Evolutionary conservation across 2,113 vertebrate species (phyloP).

Genomic region (Pachycephala philippinensis): DNA sequence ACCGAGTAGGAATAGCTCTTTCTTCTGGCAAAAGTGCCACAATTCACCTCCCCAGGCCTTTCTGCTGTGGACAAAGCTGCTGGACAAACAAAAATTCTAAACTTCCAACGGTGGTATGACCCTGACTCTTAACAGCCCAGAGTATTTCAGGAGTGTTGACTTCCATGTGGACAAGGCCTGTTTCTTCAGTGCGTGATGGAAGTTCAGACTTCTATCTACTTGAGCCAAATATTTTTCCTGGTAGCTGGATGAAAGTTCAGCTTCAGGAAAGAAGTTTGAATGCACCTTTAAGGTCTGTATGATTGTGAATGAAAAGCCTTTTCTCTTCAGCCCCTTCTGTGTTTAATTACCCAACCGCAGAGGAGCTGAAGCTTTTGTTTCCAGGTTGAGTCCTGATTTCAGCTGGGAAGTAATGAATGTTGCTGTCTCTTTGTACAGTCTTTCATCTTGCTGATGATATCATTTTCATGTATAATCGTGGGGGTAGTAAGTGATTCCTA

Average conservation of each 20-base stretch:
- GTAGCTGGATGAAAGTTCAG: not conserved
- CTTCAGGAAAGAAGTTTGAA: not conserved
- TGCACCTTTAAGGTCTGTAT: not conserved
- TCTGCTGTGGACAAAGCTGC: not conserved
- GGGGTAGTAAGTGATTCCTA: not conserved
- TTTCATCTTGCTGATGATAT: slow-evolving; percentile 4
- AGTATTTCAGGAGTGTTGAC: not conserved
- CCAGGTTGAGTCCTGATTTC: slow-evolving; percentile 8
- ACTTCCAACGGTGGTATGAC: not conserved
- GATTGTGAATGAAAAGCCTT: not conserved
- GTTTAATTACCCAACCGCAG: not conserved
- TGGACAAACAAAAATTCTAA: not conserved
- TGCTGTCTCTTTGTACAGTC: not conserved
- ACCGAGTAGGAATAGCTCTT: not conserved
- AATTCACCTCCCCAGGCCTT: not conserved
- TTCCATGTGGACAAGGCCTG: not conserved
- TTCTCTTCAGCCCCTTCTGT: not conserved
- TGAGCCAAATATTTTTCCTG: not conserved
- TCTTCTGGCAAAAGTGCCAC: not conserved
- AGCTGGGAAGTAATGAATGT: not conserved
- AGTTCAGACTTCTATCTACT: not conserved
- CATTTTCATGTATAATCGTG: not conserved
- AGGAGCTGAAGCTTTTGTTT: slow-evolving; percentile 28
- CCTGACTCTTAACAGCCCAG: not conserved
- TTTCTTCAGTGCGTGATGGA: not conserved